A percentile compares a stretch with the other conserved stretches of the same genome.
phyloP scores from a whole-genome alignment of 2,888 invertebrate species.

The Odontocolon sp. region DNA sequence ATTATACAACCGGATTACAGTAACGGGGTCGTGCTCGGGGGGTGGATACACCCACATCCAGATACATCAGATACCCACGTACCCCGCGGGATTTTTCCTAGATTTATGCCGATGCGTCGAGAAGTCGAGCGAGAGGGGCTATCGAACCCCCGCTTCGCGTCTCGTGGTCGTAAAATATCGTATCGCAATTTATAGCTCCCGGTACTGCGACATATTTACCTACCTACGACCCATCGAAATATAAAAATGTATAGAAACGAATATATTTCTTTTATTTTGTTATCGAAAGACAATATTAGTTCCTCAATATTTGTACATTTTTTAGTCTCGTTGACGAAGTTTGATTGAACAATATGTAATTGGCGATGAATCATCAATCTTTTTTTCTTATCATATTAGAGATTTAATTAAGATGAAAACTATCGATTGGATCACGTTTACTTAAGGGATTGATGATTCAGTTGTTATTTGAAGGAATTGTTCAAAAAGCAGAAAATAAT shows the following conservation, averaged over 20 bases:
- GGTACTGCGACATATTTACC: conserved; percentile 15
- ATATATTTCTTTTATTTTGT: background rate
- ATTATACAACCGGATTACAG: conserved; percentile 75
- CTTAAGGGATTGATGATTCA: too few relatives aligned
- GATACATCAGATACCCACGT: conserved; percentile 48
- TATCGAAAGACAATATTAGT: background rate
- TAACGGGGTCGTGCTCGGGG: conserved; percentile 67
- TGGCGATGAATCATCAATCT: too few relatives aligned
- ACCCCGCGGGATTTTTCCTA: conserved; percentile 53
- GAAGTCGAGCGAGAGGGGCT: conserved; percentile 50
- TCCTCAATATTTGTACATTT: too few relatives aligned
- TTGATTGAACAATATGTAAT: too few relatives aligned
- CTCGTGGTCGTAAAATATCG: conserved; percentile 50
- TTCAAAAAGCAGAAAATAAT: too few relatives aligned
- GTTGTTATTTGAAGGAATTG: too few relatives aligned
- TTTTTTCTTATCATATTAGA: too few relatives aligned
- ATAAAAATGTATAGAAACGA: background rate
- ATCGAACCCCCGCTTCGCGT: conserved; percentile 36
- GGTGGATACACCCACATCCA: conserved; percentile 33
- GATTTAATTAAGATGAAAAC: too few relatives aligned
- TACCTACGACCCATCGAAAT: conserved; percentile 17
- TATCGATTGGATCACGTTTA: too few relatives aligned
- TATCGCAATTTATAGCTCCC: conserved; percentile 46
- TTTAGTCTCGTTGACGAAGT: too few relatives aligned
- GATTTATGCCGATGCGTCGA: conserved; percentile 71